Evolutionary conservation across 2,113 vertebrate genomes (phyloP).

Genomic region (Donacobius atricapilla): DNA sequence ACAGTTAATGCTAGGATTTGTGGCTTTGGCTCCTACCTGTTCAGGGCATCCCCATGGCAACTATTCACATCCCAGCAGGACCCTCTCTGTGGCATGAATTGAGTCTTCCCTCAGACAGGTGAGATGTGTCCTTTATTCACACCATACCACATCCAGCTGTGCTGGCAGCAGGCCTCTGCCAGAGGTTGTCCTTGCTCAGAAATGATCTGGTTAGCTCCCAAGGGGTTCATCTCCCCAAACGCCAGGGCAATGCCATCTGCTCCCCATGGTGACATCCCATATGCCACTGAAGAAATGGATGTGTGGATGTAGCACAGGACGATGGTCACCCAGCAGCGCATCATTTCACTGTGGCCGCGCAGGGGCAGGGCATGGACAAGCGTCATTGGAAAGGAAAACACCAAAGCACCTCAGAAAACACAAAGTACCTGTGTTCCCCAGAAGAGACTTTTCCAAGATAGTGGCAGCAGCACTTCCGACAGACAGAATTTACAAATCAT

Average conservation of each 20-base stretch:
- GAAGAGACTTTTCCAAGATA: neutral
- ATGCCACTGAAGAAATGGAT: accelerated
- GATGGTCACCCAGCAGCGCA: neutral
- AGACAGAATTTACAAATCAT: constrained; percentile 5
- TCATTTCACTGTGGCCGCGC: accelerated
- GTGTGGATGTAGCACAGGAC: neutral
- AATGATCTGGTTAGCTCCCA: neutral
- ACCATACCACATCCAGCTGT: accelerated
- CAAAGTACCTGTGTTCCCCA: neutral
- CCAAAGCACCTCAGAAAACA: neutral
- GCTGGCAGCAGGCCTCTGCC: neutral
- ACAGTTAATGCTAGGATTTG: neutral
- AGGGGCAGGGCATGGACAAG: neutral
- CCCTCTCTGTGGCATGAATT: accelerated
- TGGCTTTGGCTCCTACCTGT: neutral
- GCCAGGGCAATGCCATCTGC: neutral
- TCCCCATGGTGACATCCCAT: accelerated
- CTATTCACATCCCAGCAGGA: neutral
- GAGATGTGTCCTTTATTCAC: neutral
- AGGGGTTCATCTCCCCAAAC: neutral
- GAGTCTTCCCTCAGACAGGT: neutral
- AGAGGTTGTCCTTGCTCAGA: neutral
- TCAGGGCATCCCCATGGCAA: neutral
- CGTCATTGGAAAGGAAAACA: neutral
- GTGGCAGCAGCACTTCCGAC: neutral